Base-by-base conservation (phyloP, 2,888 invertebrate species). In the Coleophora flavipennella region DNA sequence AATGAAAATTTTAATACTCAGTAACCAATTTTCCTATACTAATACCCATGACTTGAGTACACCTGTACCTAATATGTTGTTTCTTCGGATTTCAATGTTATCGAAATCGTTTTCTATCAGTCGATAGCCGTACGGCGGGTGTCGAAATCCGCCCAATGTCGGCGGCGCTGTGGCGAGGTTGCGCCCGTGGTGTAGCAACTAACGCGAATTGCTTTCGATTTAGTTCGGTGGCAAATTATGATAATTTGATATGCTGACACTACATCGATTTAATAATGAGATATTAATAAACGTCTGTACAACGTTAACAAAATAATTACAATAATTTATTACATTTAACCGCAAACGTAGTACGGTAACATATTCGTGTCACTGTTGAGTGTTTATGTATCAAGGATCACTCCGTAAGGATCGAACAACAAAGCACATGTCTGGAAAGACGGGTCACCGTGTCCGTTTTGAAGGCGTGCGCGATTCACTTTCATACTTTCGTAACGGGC, bases 91-190 rank as follows among this genome's bases (percentile, higher is more conserved):
- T 47, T 59, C 61, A 62, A 65, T 61, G 67, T 62, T 63, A 69
- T 57, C 58, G 68, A 69, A 68, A 72, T 64, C 63, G 54, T 57
- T 67, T 60, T 59, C 60, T 54, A 59, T 51, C 56, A 50, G 41
- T 47, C 40, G 41, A 42, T 34, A 44, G 29, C 40, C 36, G 43
- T 40, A 39, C 14, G 48, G 57, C 48, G 44, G 48, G 57, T 67
- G 66, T 61, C 56, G 72, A 64, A 67, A 71, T 57, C 40, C 53
- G 56, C 46, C 59, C 65, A 62, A 59, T 60, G 62, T 55, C 62
- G 59, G 50, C 6, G 20, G 6, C n/a, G n/a, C n/a, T 20, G 46
- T 55, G 47, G 49, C 59, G 62, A 65, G 62, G 64, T 62, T 62
- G 61, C 57, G 45, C 51, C 26, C 47, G 48, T 47, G 43, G 53